phyloP scores from a whole-genome alignment of 2,113 vertebrate genomes.

The Phalacrocorax aristotelis region DNA sequence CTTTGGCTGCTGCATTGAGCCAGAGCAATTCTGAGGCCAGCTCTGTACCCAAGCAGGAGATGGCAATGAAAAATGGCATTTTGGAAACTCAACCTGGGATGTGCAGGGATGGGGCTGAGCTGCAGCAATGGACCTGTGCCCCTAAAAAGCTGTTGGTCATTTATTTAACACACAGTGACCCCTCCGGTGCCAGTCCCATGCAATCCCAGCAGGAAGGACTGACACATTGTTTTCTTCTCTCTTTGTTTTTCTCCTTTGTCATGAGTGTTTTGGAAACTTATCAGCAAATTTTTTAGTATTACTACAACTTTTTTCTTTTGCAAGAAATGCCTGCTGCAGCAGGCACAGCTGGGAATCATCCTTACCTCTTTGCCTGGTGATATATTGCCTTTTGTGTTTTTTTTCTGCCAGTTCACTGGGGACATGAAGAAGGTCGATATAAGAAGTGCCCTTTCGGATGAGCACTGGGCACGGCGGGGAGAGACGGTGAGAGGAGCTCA shows the following conservation, averaged over 20 bases:
- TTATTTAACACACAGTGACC: neutral
- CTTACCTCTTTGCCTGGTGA: neutral
- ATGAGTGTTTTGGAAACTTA: neutral
- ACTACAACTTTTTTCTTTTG: neutral
- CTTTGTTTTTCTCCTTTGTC: neutral
- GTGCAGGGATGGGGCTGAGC: neutral
- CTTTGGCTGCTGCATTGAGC: neutral
- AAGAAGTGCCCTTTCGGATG: neutral
- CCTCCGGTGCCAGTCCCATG: neutral
- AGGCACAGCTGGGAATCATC: neutral
- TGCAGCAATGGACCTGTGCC: neutral
- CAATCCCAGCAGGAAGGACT: neutral
- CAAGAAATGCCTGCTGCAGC: neutral
- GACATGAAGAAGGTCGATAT: neutral
- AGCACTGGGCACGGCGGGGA: neutral
- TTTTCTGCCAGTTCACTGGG: neutral
- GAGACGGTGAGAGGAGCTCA: neutral
- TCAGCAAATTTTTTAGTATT: rapidly evolving
- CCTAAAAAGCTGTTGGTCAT: neutral
- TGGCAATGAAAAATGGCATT: neutral
- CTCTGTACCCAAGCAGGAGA: neutral
- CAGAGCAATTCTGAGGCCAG: neutral
- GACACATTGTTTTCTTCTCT: neutral
- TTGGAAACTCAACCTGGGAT: neutral
- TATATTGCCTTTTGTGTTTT: neutral